A percentile compares a stretch with the other conserved stretches of the same genome.
phyloP scores from a whole-genome alignment of 2,888 invertebrate genomes.

The Erpobdella octoculata region DNA sequence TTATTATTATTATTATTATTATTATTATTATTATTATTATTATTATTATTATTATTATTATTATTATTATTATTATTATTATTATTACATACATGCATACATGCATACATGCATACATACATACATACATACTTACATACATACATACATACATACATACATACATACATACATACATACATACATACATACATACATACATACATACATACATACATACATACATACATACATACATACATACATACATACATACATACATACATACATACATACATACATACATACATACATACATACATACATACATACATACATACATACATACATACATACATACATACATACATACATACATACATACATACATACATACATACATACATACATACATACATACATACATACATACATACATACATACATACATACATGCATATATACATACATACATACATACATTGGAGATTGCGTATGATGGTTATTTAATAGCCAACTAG shows the following conservation, averaged over 20 bases:
- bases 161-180: too few species aligned
- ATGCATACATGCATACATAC: too few species aligned
- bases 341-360: slow-evolving; percentile 16
- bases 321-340: slow-evolving; percentile 6
- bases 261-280: background rate
- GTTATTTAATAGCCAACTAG: too few species aligned
- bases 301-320: background rate
- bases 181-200: too few species aligned
- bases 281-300: background rate
- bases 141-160: background rate
- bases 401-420: background rate
- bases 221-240: slow-evolving; percentile 17
- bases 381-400: background rate
- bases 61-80: background rate
- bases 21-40: too few species aligned
- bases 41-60: too few species aligned
- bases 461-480: too few species aligned
- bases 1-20: too few species aligned
- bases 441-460: background rate
- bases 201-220: slow-evolving; percentile 14
- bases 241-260: slow-evolving; percentile 12
- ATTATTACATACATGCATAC: background rate
- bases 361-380: slow-evolving; percentile 11
- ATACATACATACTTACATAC: background rate
- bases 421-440: background rate